Percentiles rank a stretch among this genome's conserved stretches.
Conservation (phyloP, 2,797 vertebrate genomes). For the Eidolon dupreanum region DNA sequence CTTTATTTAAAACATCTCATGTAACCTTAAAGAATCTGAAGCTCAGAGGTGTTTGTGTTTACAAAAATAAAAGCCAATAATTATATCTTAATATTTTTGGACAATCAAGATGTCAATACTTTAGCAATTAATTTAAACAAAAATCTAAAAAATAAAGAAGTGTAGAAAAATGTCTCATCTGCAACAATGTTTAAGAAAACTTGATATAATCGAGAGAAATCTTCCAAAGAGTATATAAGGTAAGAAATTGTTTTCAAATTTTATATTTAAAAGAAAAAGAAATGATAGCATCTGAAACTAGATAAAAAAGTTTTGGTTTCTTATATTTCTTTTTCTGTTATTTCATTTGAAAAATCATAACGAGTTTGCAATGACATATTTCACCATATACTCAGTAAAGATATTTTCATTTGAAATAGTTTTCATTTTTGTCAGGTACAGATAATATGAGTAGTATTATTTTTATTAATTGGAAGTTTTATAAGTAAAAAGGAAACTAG, state of each 20-base stretch:
- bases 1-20: not conserved
- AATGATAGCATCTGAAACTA: not conserved
- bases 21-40: not conserved
- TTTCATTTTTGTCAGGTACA: not conserved
- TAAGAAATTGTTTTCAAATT: not conserved
- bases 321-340: slow-evolving; percentile 11
- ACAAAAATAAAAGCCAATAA: not conserved
- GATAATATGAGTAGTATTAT: not conserved
- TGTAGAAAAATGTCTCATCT: not conserved
- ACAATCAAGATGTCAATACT: not conserved
- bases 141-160: not conserved
- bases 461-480: slow-evolving; percentile 19
- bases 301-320: not conserved
- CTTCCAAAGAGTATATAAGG: not conserved
- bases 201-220: not conserved
- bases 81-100: not conserved
- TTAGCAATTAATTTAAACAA: not conserved
- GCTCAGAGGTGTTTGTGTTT: not conserved
- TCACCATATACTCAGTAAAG: not conserved
- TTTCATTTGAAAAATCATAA: not conserved
- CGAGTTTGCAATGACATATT: not conserved
- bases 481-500: not conserved
- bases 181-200: not conserved
- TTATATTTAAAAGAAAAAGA: not conserved
- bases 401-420: slow-evolving; percentile 36